Percentiles rank a stretch among this genome's conserved stretches.
Evolutionary conservation across 2,888 invertebrate genomes (phyloP).

Genomic region (Meghimatium bilineatum): DNA sequence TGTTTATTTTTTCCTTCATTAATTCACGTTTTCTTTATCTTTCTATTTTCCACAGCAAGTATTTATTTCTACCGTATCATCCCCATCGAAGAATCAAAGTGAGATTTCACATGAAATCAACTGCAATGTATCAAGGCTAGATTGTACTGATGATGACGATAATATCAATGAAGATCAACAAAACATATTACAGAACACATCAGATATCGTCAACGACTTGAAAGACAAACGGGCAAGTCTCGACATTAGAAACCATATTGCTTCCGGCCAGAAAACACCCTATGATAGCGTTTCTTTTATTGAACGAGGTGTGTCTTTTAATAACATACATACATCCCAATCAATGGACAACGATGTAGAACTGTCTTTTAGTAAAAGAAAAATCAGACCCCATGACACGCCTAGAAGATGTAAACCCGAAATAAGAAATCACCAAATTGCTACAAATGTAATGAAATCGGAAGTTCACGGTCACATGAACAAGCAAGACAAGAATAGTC

Average conservation of each 20-base stretch:
- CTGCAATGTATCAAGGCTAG: neutral
- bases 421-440: slow-evolving; percentile 1
- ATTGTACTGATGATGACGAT: neutral
- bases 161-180: no score
- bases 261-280: neutral
- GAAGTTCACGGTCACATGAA: slow-evolving; percentile 17
- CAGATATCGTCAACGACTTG: neutral
- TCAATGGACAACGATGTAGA: neutral
- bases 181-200: neutral
- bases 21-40: neutral
- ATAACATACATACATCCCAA: neutral
- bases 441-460: neutral
- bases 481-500: neutral
- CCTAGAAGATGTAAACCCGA: neutral
- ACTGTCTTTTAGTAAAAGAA: neutral
- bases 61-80: neutral
- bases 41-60: neutral
- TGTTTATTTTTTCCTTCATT: no score
- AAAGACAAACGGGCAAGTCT: neutral
- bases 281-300: slow-evolving; percentile 10
- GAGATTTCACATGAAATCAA: neutral
- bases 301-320: slow-evolving; percentile 6
- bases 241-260: neutral
- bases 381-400: neutral
- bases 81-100: neutral